Percentiles rank a stretch among this genome's conserved stretches.
These are phyloP conservation scores for Paralichthys olivaceus DNA, from an alignment of 2,113 vertebrate genomes.

Conservation along the genomic window DNA sequence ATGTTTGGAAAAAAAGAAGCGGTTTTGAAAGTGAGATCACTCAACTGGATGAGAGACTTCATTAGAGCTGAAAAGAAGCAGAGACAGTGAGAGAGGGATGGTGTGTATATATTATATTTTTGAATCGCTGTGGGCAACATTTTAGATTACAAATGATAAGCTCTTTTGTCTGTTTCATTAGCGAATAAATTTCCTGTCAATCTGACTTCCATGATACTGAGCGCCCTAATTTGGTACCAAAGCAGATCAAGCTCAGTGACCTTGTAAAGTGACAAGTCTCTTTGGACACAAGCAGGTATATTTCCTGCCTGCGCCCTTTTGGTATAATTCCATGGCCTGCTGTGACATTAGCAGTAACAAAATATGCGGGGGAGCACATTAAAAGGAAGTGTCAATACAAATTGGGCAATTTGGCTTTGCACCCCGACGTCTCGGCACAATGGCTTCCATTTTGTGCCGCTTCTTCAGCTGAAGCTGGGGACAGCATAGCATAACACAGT, in stretches of 20 bases:
- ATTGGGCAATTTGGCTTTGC: conserved; percentile 41
- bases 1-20: conserved; percentile 53
- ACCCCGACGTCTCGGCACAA: conserved; percentile 7
- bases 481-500: background rate
- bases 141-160: conserved; percentile 67
- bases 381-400: conserved; percentile 47
- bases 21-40: conserved; percentile 69
- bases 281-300: conserved; percentile 40
- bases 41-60: conserved; percentile 71
- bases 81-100: conserved; percentile 42
- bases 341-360: conserved; percentile 22
- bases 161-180: conserved; percentile 69
- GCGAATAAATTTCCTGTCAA: conserved; percentile 61
- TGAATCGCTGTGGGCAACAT: conserved; percentile 58
- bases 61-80: conserved; percentile 67
- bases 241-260: conserved; percentile 47
- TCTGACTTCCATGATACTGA: conserved; percentile 55
- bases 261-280: conserved; percentile 55
- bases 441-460: background rate
- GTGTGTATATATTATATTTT: conserved; percentile 23
- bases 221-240: conserved; percentile 40
- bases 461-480: background rate
- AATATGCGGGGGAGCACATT: conserved; percentile 7
- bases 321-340: conserved; percentile 42
- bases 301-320: conserved; percentile 39